Conservation (phyloP, 1,140 invertebrate genomes). For the Camponotus vicinus region DNA sequence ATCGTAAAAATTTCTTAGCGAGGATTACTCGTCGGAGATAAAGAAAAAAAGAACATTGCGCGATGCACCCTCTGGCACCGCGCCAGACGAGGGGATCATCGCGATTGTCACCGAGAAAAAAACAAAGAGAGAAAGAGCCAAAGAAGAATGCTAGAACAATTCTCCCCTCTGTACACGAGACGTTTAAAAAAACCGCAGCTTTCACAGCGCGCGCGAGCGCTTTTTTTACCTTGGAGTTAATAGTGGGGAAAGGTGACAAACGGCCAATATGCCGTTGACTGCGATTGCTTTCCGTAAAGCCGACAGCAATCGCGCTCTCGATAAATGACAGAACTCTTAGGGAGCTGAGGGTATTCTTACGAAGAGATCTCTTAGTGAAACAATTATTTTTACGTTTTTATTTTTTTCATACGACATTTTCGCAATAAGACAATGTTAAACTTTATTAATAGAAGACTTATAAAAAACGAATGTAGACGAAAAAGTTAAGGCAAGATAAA, state of each 20-base stretch:
- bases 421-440: neutral
- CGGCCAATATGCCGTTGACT: conserved; percentile 20
- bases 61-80: conserved; percentile 18
- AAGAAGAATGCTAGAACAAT: conserved; percentile 8
- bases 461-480: neutral
- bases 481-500: neutral
- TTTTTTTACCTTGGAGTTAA: conserved; percentile 14
- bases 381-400: neutral
- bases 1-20: conserved; percentile 41
- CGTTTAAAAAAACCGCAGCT: conserved; percentile 31
- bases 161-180: neutral
- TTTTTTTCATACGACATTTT: neutral
- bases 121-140: neutral
- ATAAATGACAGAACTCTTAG: conserved; percentile 2
- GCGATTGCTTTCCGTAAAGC: conserved; percentile 29
- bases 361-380: neutral
- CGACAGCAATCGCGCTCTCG: conserved; percentile 27
- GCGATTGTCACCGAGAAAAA: conserved; percentile 15
- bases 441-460: neutral
- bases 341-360: neutral
- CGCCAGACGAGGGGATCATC: conserved; percentile 5
- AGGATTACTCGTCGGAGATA: conserved; percentile 13
- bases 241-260: conserved; percentile 30
- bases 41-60: conserved; percentile 18
- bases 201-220: neutral